Evolutionary conservation across 2,113 vertebrate species (phyloP), one percentile per base, ranked within the genome.

Genomic region (Hyaena hyaena): DNA sequence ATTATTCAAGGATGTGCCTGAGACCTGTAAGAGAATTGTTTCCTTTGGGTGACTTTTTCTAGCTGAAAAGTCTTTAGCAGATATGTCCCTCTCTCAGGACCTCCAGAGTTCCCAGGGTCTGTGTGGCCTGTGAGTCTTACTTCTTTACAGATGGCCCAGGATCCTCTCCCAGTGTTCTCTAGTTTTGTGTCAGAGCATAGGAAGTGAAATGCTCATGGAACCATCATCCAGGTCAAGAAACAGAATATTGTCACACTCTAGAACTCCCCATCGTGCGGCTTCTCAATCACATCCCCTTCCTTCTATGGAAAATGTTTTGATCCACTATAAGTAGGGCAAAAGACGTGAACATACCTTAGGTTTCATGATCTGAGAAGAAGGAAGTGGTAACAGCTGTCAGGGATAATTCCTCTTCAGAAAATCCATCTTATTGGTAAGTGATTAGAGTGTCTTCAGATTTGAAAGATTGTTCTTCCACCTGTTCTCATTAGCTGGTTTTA

Each of bases 361-460:
- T 92, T 97, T 90, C 66, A 66, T 88, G 95, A 87, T 94, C 58
- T 5, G 95, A 93, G 85, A 86, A 87, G 88, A 71, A 95, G 65
- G 10, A 90, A 69, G 81, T 96, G 68, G 19, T 98, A 96, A 97
- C 58, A 95, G 43, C 86, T 97, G 17, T 97, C 88, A 98, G 97
- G 88, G 73, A 93, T 92, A 97, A 96, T 96, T 93, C 31, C 69
- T 97, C 77, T 97, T 97, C 86, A 94, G 66, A 87, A 97, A 97
- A 98, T 61, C 28, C 55, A 80, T 63, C 74, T 95, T 96, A 61
- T 95, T 97, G 93, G 96, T 97, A 97, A 96, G 95, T 93, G 89
- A 90, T 87, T 31, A 97, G 93, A 93, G 33, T 31, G 84, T 89
- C 74, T 94, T 97, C 91, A 95, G 15, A 96, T 95, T 93, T 94